Percentiles rank a stretch among this genome's conserved stretches.
Conservation (phyloP, 92 coral and sea anemone genomes). For the Siderastrea radians region DNA sequence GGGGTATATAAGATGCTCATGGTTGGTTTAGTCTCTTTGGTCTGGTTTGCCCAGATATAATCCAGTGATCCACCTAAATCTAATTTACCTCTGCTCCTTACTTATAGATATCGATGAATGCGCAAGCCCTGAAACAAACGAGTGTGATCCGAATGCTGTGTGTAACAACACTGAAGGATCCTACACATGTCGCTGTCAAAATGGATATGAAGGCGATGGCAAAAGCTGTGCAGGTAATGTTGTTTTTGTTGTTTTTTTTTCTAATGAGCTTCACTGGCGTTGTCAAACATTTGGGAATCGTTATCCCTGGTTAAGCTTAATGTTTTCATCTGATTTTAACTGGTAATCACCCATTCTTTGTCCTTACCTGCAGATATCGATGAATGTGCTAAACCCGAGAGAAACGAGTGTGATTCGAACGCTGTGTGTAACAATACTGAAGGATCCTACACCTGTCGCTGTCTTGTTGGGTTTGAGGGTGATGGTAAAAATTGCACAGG, state of each 20-base stretch:
- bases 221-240: not conserved
- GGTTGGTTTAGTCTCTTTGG: too few relatives aligned
- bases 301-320: too few relatives aligned
- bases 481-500: slow-evolving; percentile 16
- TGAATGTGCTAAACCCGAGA: slow-evolving; percentile 13
- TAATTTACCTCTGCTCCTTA: not conserved
- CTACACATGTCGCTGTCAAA: slow-evolving; percentile 55
- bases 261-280: too few relatives aligned
- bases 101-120: slow-evolving; percentile 64
- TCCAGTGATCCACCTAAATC: not conserved
- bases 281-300: too few relatives aligned
- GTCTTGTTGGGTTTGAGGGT: not conserved
- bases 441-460: not conserved
- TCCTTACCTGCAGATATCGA: not conserved
- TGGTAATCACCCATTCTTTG: not conserved
- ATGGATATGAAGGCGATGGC: slow-evolving; percentile 72
- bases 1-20: too few relatives aligned
- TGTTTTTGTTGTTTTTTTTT: too few relatives aligned
- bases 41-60: too few relatives aligned
- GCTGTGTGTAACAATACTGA: not conserved
- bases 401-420: not conserved
- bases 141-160: slow-evolving; percentile 54
- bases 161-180: slow-evolving; percentile 76
- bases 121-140: not conserved
- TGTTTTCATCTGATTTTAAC: too few relatives aligned